Evolutionary conservation across 2,113 vertebrate genomes (phyloP).

Genomic region (Saguinus midas): DNA sequence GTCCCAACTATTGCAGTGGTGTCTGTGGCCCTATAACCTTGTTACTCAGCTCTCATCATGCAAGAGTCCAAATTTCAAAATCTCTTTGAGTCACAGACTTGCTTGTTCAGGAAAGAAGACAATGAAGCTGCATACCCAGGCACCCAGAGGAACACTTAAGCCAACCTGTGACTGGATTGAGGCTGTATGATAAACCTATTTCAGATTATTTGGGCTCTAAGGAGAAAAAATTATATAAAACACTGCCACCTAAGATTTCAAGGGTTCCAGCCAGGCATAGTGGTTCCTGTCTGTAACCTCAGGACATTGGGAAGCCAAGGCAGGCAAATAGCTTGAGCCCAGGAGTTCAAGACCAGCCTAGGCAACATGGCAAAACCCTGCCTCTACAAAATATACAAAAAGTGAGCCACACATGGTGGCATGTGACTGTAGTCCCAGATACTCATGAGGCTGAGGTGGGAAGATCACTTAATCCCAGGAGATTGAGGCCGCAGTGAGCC

Average conservation of each 20-base stretch:
- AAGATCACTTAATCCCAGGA: too few species aligned
- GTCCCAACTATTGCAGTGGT: background rate
- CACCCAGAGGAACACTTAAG: constrained; percentile 8
- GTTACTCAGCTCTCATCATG: background rate
- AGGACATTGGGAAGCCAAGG: too few species aligned
- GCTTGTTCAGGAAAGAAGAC: constrained; percentile 24
- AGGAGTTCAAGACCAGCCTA: too few species aligned
- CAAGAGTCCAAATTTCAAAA: background rate
- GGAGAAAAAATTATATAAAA: background rate
- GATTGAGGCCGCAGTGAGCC: too few species aligned
- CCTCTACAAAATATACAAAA: too few species aligned
- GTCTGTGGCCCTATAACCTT: background rate
- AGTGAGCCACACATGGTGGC: too few species aligned
- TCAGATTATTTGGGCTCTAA: constrained; percentile 32
- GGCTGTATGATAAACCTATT: background rate
- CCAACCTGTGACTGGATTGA: background rate
- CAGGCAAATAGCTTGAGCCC: too few species aligned
- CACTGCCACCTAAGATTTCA: background rate
- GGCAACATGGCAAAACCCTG: too few species aligned
- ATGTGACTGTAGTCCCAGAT: too few species aligned
- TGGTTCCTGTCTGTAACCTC: too few species aligned
- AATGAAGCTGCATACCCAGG: background rate
- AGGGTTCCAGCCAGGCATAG: background rate
- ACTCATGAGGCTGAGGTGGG: too few species aligned
- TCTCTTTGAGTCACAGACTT: constrained; percentile 1